phyloP scores from a whole-genome alignment of 2,797 vertebrate species.

The Loriculus beryllinus region DNA sequence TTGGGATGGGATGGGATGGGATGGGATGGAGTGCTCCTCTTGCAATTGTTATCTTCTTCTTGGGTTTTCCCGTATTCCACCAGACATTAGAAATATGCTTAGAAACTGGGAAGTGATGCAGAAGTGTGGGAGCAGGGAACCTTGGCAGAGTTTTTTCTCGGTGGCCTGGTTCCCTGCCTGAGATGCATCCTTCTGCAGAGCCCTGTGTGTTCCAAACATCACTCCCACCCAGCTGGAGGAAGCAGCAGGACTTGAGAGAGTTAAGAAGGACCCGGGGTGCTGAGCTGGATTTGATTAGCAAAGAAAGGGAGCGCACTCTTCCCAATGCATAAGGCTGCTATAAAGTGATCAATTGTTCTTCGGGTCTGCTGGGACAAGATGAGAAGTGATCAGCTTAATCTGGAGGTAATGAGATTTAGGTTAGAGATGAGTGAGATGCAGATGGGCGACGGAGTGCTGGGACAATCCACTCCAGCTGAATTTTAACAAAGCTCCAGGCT shows the following conservation, averaged over 20 bases:
- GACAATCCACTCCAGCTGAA: neutral
- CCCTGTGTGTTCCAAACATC: rapidly evolving
- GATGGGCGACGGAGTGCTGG: neutral
- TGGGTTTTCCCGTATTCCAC: neutral
- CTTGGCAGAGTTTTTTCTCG: neutral
- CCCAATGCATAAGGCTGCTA: neutral
- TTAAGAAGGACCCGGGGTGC: neutral
- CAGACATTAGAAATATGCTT: neutral
- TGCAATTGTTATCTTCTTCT: neutral
- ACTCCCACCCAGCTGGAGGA: neutral
- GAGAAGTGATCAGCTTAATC: neutral
- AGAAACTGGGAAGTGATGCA: neutral
- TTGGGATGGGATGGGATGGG: neutral
- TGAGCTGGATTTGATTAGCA: neutral
- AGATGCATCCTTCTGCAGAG: neutral
- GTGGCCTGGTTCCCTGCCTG: neutral
- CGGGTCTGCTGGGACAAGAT: neutral
- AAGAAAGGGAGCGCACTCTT: neutral
- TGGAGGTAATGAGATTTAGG: neutral
- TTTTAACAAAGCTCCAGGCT: neutral
- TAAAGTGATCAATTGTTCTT: neutral
- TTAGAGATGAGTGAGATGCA: neutral
- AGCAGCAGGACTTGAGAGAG: neutral
- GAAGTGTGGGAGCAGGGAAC: neutral
- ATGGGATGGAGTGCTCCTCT: neutral